These are phyloP conservation scores for Diarsia brunnea DNA, from an alignment of 2,888 invertebrate species.

Conservation along the genomic window DNA sequence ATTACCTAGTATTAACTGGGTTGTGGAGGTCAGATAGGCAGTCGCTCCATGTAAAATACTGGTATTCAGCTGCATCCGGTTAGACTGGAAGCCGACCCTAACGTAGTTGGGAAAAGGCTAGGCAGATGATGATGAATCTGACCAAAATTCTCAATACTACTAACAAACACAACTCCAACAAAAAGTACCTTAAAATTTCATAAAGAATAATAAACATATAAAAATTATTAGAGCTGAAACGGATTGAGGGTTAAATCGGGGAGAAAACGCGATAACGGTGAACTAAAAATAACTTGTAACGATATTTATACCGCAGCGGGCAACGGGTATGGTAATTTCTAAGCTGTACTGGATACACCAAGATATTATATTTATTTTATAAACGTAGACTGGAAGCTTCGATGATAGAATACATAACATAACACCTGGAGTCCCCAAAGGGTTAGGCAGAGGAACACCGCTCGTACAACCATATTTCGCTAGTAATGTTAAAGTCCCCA, in stretches of 20 bases:
- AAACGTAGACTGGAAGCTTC: conserved; percentile 6
- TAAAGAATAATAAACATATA: conserved; percentile 34
- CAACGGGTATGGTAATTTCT: conserved; percentile 66
- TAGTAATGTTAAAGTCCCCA: no score
- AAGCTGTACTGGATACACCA: conserved; percentile 52
- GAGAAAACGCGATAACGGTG: conserved; percentile 56
- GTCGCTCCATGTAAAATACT: no score
- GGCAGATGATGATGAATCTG: no score
- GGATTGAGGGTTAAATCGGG: conserved; percentile 46
- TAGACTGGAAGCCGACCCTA: no score
- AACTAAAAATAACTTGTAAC: conserved; percentile 63
- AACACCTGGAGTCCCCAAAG: no score
- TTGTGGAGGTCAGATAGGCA: no score
- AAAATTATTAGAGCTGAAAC: conserved; percentile 48
- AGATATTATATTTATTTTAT: conserved; percentile 58
- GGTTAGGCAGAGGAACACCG: no score
- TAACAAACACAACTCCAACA: not conserved
- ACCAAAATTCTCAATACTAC: not conserved
- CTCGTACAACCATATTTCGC: no score
- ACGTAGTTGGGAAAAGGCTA: no score
- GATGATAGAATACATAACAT: no score
- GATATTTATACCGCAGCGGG: conserved; percentile 53
- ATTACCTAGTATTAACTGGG: no score
- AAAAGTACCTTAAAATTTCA: conserved; percentile 11
- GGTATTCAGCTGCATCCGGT: no score